Evolutionary conservation across 2,113 vertebrate species (phyloP).

Genomic region (Uria lomvia): DNA sequence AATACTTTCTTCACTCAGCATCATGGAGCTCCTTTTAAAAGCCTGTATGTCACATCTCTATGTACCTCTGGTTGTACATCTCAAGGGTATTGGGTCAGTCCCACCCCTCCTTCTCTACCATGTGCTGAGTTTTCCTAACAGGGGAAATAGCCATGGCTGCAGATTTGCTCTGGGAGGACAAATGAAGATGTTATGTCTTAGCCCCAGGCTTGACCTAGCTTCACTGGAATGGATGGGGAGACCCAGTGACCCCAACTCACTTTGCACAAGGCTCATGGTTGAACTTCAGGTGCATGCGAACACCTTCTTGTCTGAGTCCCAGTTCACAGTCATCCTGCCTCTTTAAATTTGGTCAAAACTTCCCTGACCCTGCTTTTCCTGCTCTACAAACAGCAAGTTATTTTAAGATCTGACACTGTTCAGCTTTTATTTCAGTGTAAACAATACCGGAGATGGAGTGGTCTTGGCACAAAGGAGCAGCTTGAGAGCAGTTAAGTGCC

Average conservation of each 20-base stretch:
- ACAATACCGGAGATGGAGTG: constrained; percentile 40
- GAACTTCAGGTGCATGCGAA: background rate
- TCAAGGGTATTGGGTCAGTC: background rate
- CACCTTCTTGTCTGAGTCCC: background rate
- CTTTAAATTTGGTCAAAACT: constrained; percentile 60
- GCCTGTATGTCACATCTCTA: background rate
- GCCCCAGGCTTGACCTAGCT: background rate
- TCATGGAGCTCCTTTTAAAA: background rate
- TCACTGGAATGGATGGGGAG: accelerated
- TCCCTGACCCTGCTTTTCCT: constrained; percentile 57
- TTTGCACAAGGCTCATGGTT: background rate
- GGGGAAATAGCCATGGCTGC: background rate
- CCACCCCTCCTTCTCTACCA: background rate
- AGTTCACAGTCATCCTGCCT: background rate
- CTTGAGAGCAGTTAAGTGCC: constrained; percentile 7
- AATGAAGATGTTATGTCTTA: background rate
- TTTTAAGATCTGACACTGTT: constrained; percentile 63
- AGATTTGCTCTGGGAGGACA: background rate
- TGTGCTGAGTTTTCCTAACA: background rate
- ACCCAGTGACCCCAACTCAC: background rate
- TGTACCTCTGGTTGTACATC: background rate
- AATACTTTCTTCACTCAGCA: background rate
- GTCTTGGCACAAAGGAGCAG: constrained; percentile 49
- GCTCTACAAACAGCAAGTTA: constrained; percentile 55
- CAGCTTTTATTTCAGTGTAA: constrained; percentile 60